phyloP scores from a whole-genome alignment of 30 jellyfish, hydroid and myxozoan genomes.

The Nemopilema nomurai region DNA sequence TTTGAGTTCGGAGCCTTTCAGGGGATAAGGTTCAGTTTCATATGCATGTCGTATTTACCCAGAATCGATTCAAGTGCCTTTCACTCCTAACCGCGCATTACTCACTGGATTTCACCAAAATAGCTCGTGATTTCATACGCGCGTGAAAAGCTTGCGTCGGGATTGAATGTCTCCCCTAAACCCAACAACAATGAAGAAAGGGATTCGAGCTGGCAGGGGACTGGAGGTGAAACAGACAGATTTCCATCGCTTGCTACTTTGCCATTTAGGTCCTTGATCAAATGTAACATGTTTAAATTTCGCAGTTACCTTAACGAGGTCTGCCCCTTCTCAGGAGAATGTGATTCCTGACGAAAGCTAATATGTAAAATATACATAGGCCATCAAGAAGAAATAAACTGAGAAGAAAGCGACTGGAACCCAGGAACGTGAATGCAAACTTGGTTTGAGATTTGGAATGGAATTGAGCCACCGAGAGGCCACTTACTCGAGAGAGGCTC shows the following conservation, averaged over 20 bases:
- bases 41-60: constrained; percentile 44
- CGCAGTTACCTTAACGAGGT: no score
- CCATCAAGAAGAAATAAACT: no score
- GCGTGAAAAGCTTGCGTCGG: constrained; percentile 18
- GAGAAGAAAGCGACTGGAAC: no score
- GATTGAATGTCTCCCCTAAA: constrained; percentile 16
- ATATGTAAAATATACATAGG: no score
- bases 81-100: constrained; percentile 52
- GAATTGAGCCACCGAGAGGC: no score
- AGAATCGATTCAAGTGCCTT: constrained; percentile 55
- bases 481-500: no score
- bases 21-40: constrained; percentile 56
- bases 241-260: background rate
- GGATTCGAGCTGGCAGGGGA: constrained; percentile 6
- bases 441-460: no score
- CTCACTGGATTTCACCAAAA: constrained; percentile 44
- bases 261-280: no score
- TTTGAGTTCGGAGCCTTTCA: constrained; percentile 42
- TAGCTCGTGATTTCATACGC: constrained; percentile 35
- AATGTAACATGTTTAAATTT: no score
- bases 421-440: no score
- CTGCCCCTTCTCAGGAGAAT: no score
- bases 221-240: background rate
- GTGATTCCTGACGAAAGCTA: no score
- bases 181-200: constrained; percentile 1